Percentiles rank a stretch among this genome's conserved stretches.
phyloP scores from a whole-genome alignment of 1,140 invertebrate species.

The Augochlora pura region DNA sequence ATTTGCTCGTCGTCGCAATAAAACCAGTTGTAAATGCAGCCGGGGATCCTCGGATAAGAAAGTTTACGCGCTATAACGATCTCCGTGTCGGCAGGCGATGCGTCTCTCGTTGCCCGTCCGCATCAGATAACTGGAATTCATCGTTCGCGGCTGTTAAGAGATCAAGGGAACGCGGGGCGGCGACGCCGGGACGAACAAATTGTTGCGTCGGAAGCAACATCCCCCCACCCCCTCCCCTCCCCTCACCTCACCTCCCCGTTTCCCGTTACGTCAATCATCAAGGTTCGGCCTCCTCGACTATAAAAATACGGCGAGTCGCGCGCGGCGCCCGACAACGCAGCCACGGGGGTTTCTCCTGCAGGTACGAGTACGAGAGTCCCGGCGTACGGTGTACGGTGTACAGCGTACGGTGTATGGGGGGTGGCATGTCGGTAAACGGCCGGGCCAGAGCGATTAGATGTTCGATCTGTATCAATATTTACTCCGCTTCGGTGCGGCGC shows the following conservation, averaged over 20 bases:
- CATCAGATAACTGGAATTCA: neutral
- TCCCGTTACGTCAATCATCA: constrained; percentile 48
- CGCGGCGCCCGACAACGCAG: neutral
- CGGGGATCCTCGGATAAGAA: no score
- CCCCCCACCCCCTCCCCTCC: no score
- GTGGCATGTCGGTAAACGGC: constrained; percentile 69
- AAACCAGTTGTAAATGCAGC: no score
- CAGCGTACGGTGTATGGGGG: constrained; percentile 55
- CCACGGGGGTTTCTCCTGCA: neutral
- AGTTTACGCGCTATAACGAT: neutral
- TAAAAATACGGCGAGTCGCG: constrained; percentile 25
- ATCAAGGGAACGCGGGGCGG: constrained; percentile 19
- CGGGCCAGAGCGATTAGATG: constrained; percentile 70
- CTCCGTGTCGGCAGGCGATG: neutral
- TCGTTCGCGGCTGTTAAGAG: constrained; percentile 13
- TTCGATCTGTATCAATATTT: constrained; percentile 75
- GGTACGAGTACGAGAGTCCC: neutral
- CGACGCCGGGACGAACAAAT: constrained; percentile 47
- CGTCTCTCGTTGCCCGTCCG: neutral
- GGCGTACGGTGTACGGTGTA: no score
- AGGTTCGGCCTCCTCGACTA: constrained; percentile 13
- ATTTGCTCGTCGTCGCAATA: no score
- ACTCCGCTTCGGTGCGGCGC: constrained; percentile 66
- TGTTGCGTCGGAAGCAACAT: constrained; percentile 40
- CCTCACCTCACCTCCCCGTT: no score